Evolutionary conservation across 2,113 vertebrate species (phyloP).

Genomic region (Melanerpes formicivorus): DNA sequence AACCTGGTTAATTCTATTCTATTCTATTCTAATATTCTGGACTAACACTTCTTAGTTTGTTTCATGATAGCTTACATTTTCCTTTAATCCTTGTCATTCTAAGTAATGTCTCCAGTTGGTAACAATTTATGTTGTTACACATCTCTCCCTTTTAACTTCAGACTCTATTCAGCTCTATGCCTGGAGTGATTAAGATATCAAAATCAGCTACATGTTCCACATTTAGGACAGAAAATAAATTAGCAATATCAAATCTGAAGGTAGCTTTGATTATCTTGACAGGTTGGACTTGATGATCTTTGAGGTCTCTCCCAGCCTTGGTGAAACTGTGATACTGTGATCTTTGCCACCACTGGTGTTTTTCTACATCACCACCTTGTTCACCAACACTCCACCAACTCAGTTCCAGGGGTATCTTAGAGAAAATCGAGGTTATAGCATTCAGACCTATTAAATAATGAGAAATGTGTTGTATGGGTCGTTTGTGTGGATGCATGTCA

Average conservation of each 20-base stretch:
- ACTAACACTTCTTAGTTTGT: neutral
- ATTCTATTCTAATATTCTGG: neutral
- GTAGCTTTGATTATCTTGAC: neutral
- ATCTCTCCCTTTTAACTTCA: neutral
- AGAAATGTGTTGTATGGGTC: neutral
- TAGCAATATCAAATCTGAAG: neutral
- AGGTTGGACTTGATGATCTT: no score
- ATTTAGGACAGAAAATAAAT: conserved; percentile 23
- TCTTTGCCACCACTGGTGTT: neutral
- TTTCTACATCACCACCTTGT: neutral
- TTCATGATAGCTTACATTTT: neutral
- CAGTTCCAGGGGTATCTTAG: neutral
- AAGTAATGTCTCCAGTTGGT: neutral
- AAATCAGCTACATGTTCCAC: neutral
- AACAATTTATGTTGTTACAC: neutral
- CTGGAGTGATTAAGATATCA: neutral
- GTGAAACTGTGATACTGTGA: no score
- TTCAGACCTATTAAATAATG: neutral
- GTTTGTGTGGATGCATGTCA: neutral
- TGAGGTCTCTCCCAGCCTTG: no score
- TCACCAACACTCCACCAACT: neutral
- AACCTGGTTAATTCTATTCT: no score
- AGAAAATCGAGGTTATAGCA: neutral
- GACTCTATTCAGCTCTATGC: neutral
- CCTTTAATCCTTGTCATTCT: neutral